Evolutionary conservation across 2,797 vertebrate species (phyloP).

Genomic region (Centropyge bicolor): DNA sequence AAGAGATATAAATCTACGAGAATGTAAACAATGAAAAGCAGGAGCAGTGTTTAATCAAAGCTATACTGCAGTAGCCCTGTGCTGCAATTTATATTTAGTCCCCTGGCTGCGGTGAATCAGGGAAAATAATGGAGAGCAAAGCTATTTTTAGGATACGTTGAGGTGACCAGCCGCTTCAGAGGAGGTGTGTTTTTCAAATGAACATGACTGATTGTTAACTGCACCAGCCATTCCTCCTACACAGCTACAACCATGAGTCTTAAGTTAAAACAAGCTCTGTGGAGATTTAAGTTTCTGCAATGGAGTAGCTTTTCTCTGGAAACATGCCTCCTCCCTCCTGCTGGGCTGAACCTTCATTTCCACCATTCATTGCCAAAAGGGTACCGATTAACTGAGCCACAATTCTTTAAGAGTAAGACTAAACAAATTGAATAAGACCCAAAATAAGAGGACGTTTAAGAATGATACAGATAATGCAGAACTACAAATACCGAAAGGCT

Average conservation of each 20-base stretch:
- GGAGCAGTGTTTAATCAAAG: slow-evolving; percentile 40
- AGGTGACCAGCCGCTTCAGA: slow-evolving; percentile 11
- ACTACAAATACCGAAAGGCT: slow-evolving; percentile 21
- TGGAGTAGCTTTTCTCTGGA: slow-evolving; percentile 25
- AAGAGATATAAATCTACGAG: slow-evolving; percentile 14
- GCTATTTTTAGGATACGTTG: slow-evolving; percentile 29
- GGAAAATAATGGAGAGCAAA: slow-evolving; percentile 30
- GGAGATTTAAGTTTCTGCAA: slow-evolving; percentile 16
- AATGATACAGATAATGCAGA: slow-evolving; percentile 28
- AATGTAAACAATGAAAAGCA: slow-evolving; percentile 22
- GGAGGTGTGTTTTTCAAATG: slow-evolving; percentile 15
- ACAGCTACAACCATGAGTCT: neutral
- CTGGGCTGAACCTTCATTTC: slow-evolving; percentile 34
- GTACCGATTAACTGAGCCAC: neutral
- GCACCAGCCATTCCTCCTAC: neutral
- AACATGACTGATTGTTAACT: slow-evolving; percentile 4
- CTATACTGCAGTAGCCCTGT: slow-evolving; percentile 35
- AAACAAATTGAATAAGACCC: slow-evolving; percentile 26
- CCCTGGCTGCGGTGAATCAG: slow-evolving; percentile 30
- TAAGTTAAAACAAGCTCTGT: slow-evolving; percentile 7
- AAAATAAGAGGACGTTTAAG: slow-evolving; percentile 23
- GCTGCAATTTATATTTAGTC: slow-evolving; percentile 39
- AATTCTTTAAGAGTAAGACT: slow-evolving; percentile 12
- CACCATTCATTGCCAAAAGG: slow-evolving; percentile 28
- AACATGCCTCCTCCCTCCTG: slow-evolving; percentile 25